Percentiles rank a stretch among this genome's conserved stretches.
These are phyloP conservation scores for Lithophane socia DNA, from an alignment of 2,888 invertebrate genomes.

Conservation along the genomic window DNA sequence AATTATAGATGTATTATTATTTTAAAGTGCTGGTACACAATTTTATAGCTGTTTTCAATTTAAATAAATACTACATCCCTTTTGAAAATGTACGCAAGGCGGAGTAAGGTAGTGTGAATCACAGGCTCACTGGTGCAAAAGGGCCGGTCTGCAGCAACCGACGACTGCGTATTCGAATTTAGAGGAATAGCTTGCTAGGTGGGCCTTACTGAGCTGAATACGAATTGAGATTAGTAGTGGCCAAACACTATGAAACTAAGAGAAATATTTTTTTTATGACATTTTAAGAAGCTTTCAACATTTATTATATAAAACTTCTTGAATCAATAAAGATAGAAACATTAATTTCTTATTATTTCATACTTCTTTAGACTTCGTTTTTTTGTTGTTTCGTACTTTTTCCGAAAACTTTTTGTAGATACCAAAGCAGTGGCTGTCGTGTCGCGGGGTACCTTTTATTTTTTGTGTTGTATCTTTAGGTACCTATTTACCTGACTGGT, in stretches of 20 bases:
- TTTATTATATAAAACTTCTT: neutral
- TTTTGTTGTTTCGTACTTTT: neutral
- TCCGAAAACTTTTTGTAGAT: neutral
- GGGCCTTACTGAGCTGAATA: neutral
- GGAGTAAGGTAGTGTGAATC: slow-evolving; percentile 1
- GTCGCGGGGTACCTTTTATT: too few relatives aligned
- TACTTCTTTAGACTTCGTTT: neutral
- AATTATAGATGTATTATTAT: too few relatives aligned
- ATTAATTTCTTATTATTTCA: neutral
- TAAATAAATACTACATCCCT: too few relatives aligned
- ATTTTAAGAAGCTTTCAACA: neutral
- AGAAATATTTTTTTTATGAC: neutral
- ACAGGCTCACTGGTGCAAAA: slow-evolving; percentile 25
- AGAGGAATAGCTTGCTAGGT: neutral
- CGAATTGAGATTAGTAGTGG: slow-evolving; percentile 11
- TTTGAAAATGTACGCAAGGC: slow-evolving; percentile 35
- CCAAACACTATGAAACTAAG: neutral
- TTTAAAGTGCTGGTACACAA: too few relatives aligned
- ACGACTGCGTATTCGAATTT: slow-evolving; percentile 12
- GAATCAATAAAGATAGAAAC: neutral
- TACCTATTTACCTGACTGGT: too few relatives aligned
- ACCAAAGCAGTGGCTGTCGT: neutral
- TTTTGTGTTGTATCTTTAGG: too few relatives aligned
- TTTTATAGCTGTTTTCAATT: too few relatives aligned
- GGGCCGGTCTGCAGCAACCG: slow-evolving; percentile 14